Base-by-base conservation (phyloP, 30 jellyfish, hydroid and myxozoan genomes). In the Hydractinia echinata region DNA sequence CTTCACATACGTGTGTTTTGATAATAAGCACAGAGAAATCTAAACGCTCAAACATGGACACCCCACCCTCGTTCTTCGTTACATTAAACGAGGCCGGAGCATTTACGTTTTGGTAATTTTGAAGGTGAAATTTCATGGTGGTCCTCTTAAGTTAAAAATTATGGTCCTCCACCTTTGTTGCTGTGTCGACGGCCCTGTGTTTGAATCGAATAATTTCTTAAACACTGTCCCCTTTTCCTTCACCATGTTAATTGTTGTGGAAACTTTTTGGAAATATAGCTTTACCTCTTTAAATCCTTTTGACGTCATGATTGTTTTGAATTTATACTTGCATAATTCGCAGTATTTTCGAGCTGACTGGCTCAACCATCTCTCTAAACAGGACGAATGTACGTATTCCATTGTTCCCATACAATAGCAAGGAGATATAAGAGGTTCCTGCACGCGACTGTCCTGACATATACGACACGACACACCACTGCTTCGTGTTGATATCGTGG, bases 361-460 rank as follows among this genome's bases (percentile, higher is more conserved):
- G 18, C 91, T 81, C 55, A 89, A 74, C 97, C 97, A 89, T 77
- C 61, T 81, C 82, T 89, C 97, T n/a, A 89, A 86, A 82, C 97
- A 89, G 54, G 61, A 73, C 44, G 81, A 62, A 73, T 89, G 97
- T 39, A 89, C 20, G 7, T 70, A 78, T 10, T 95, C 97, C 95
- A 89, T 89, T 54, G 93, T 89, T 10, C 97, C 97, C 54, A 92
- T 10, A 67, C 97, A 89, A 19, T 44, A 55, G 74, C 97, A 89
- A 7, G 97, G 97, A 15, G 95, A 79, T 51, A 89, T 81, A 51
- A 89, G 73, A 8, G 74, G 72, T 54, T 89, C 94, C 30, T 68
- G 53, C 39, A 73, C 67, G 53, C 83, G 79, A 21, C 83, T 76
- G 62, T 89, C 97, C 77, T 89, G 97, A 54, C 97, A 89, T 39